Base-by-base conservation (phyloP, 2,888 invertebrate genomes). In the Drepanosiphum platanoidis region DNA sequence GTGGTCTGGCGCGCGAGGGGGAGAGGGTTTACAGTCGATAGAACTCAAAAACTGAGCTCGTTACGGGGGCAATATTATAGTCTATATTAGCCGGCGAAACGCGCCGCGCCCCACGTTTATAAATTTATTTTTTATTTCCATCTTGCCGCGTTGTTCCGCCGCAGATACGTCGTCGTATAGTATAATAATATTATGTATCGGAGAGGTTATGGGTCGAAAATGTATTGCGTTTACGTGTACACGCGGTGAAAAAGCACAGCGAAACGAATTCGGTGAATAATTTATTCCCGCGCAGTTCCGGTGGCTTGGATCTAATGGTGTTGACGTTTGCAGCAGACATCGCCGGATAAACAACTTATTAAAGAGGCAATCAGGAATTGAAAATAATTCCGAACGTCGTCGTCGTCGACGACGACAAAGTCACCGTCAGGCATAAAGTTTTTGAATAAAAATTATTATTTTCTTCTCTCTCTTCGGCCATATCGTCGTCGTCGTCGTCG, bases 21-120 rank as follows among this genome's bases (percentile, higher is more conserved):
- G n/a, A n/a, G n/a, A n/a, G n/a, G 77, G 39, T 84, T 70, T 52
- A 83, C 75, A 83, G 83, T 75, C 84, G 58, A 70, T 70, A 77
- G 68, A 84, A 84, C 52, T 77, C 68, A 52, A 68, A 68, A 66
- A 52, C 30, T 30, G 18, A 42, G 58, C 58, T 70, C 68, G 68
- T 70, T 58, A 68, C 39, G 75, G 58, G 58, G 39, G n/a, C n/a
- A n/a, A n/a, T n/a, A n/a, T n/a, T n/a, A 84, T 61, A 77, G 77
- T 84, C 77, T 84, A 58, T 70, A 77, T 84, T 77, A 84, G 30
- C n/a, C n/a, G n/a, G n/a, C 32, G 36, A 22, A n/a, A 52, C 32
- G 22, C 27, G 3, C 15, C 22, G 9, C 15, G 46, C 34, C 32
- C 52, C 61, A 42, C 18, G 34, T 74, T 72, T 82, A 30, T 82